Base-by-base conservation (phyloP, 2,888 invertebrate genomes). In the Limenitis camilla region DNA sequence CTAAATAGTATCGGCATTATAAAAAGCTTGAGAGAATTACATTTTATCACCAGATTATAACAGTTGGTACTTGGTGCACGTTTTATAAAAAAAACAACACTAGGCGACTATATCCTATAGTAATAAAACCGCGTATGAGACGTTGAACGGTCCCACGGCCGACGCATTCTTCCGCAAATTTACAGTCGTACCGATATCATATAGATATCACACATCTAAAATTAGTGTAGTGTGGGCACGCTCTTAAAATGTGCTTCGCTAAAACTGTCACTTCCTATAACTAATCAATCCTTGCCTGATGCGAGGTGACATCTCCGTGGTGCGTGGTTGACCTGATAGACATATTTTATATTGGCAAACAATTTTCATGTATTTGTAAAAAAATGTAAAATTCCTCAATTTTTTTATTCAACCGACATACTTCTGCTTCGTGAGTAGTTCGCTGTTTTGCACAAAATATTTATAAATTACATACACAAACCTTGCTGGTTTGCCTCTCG, bases 1-100 rank as follows among this genome's bases (percentile, higher is more conserved):
- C 95, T 93, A 77, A 94, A 98, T 54, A 98, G 78, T 61, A 98
- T 93, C 11, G 97, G 96, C 97, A 98, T 98, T 67, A 59, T 50
- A 41, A n/a, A 29, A 33, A 40, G n/a, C 32, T 43, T 27, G 10
- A 35, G 28, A 27, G 33, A 39, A 46, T 31, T 40, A 32, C 11
- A 43, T 31, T 42, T 30, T 43, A 42, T 36, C 35, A 28, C 11
- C 39, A 11, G 40, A 38, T 42, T 32, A 8, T n/a, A 32, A 31
- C 19, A 19, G 19, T 19, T 2, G 19, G 2, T 19, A 19, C 19
- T 19, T 19, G 19, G 19, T 19, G 3, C 19, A 19, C 19, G 2
- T 35, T 39, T 28, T 7, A 32, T 43, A 9, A 19, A 46, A n/a
- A 40, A 9, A 41, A 27, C n/a, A 36, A 27, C 2, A 41, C 6